A percentile compares a stretch with the other conserved stretches of the same genome.
These are phyloP conservation scores for Piezodorus guildinii DNA, from an alignment of 1,140 invertebrate species.

Conservation along the genomic window DNA sequence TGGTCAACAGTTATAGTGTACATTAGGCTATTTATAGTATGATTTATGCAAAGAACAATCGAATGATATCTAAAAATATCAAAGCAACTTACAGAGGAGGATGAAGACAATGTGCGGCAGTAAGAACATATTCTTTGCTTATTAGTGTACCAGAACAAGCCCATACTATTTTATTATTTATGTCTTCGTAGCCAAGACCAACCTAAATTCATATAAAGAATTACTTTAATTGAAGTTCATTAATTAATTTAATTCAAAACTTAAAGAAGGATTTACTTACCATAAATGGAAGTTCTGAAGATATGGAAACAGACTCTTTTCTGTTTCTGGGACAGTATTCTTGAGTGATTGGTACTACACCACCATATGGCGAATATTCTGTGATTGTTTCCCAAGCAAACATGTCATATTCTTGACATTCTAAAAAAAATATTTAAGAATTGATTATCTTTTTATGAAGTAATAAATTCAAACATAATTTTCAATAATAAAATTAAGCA, in stretches of 20 bases:
- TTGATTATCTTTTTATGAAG: too few relatives aligned
- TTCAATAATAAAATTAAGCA: too few relatives aligned
- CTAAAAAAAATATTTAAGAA: neutral
- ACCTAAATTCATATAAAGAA: neutral
- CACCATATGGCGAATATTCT: neutral
- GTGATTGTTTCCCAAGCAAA: neutral
- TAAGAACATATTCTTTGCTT: neutral
- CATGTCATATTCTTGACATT: neutral
- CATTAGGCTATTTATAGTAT: too few relatives aligned
- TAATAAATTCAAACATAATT: too few relatives aligned
- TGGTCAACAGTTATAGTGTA: too few relatives aligned
- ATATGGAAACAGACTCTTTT: neutral
- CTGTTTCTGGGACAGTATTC: neutral
- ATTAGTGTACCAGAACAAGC: neutral
- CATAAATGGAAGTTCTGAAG: neutral
- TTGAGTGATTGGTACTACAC: neutral
- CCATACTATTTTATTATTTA: neutral
- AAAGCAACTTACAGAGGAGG: neutral
- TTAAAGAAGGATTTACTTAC: neutral
- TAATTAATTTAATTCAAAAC: too few relatives aligned
- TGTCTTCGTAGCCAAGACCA: neutral
- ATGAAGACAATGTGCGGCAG: conserved; percentile 2
- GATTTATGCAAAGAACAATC: too few relatives aligned
- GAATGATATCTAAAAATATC: too few relatives aligned
- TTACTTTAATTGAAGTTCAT: too few relatives aligned